phyloP scores from a whole-genome alignment of 2,797 vertebrate genomes.

The Acrossocheilus fasciatus region DNA sequence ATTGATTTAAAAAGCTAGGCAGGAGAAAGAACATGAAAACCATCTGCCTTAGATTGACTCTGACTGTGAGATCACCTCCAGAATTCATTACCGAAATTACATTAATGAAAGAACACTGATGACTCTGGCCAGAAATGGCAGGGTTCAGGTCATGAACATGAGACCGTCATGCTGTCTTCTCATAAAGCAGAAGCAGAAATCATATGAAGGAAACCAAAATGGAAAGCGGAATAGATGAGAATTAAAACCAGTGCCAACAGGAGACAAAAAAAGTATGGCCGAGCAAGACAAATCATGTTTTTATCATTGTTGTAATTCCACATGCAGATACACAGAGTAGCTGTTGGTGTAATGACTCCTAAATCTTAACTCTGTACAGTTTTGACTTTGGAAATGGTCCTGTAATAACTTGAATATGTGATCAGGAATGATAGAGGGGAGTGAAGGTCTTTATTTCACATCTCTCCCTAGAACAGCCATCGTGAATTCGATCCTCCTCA shows the following conservation, averaged over 20 bases:
- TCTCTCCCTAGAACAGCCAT: slow-evolving; percentile 30
- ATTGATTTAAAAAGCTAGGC: slow-evolving; percentile 65
- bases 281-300: slow-evolving; percentile 22
- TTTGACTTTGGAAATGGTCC: slow-evolving; percentile 39
- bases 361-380: slow-evolving; percentile 28
- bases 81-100: slow-evolving; percentile 70
- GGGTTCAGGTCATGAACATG: slow-evolving; percentile 38
- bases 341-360: slow-evolving; percentile 35
- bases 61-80: slow-evolving; percentile 60
- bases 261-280: not conserved
- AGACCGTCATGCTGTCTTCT: slow-evolving; percentile 31
- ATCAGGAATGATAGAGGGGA: slow-evolving; percentile 16
- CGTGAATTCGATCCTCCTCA: slow-evolving; percentile 55
- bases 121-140: slow-evolving; percentile 58
- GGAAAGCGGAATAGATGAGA: not conserved
- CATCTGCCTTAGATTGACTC: slow-evolving; percentile 55
- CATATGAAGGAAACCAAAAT: slow-evolving; percentile 30
- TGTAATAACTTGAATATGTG: slow-evolving; percentile 46
- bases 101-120: slow-evolving; percentile 60
- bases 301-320: slow-evolving; percentile 12
- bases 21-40: slow-evolving; percentile 61
- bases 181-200: slow-evolving; percentile 32
- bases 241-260: not conserved
- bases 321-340: slow-evolving; percentile 18
- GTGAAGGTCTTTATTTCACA: slow-evolving; percentile 31